phyloP scores from a whole-genome alignment of 2,888 invertebrate species.

The Cinara cedri region DNA sequence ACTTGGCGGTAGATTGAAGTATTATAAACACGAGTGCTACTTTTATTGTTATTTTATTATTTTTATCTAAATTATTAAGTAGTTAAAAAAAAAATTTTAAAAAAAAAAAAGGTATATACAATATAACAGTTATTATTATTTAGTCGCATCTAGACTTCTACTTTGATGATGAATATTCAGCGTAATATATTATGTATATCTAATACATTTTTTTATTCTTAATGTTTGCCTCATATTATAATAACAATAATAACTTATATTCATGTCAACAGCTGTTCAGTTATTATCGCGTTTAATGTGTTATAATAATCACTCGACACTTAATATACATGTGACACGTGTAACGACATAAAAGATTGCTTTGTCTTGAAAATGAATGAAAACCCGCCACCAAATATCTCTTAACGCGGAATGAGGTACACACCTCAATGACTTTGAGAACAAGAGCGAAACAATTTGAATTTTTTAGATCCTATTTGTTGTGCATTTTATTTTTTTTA shows the following conservation, averaged over 20 bases:
- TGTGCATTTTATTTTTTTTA: too few relatives aligned
- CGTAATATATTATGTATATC: background rate
- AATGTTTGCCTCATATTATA: constrained; percentile 21
- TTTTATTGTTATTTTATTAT: constrained; percentile 57
- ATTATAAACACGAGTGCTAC: constrained; percentile 54
- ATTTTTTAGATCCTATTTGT: too few relatives aligned
- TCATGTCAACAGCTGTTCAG: constrained; percentile 1
- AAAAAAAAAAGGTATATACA: constrained; percentile 16
- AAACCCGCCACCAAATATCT: background rate
- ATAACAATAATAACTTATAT: constrained; percentile 25
- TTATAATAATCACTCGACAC: constrained; percentile 15
- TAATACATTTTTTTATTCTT: constrained; percentile 2
- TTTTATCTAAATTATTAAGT: constrained; percentile 55
- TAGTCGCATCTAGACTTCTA: constrained; percentile 15
- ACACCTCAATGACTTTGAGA: too few relatives aligned
- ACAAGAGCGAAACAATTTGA: too few relatives aligned
- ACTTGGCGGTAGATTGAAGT: constrained; percentile 48
- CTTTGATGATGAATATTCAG: background rate
- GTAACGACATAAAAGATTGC: constrained; percentile 33
- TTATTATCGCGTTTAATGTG: constrained; percentile 16
- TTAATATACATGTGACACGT: background rate
- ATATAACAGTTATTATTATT: constrained; percentile 42
- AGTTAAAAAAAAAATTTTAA: constrained; percentile 34
- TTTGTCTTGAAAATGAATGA: constrained; percentile 36
- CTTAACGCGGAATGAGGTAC: background rate